Conservation (phyloP, 2,888 invertebrate genomes). For the Drosophila atripex region DNA sequence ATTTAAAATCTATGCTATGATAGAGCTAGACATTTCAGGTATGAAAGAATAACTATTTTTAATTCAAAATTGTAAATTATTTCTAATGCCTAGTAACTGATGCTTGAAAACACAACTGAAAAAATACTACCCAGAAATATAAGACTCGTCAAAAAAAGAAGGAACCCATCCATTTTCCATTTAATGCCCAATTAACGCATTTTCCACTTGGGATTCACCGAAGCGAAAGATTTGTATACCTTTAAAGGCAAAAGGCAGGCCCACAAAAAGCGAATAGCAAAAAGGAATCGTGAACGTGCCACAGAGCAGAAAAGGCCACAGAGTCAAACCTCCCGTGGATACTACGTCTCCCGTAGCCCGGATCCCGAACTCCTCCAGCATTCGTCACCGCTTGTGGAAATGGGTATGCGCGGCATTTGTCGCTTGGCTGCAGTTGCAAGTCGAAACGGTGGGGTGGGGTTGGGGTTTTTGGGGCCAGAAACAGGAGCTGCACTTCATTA, state of each 20-base stretch:
- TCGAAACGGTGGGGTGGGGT: neutral
- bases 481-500: slow-evolving; percentile 69
- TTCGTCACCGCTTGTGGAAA: slow-evolving; percentile 18
- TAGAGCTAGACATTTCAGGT: no score
- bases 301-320: slow-evolving; percentile 60
- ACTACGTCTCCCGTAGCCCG: slow-evolving; percentile 1
- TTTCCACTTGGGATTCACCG: slow-evolving; percentile 66
- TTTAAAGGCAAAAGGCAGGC: slow-evolving; percentile 33
- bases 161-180: slow-evolving; percentile 45
- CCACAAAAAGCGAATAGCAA: slow-evolving; percentile 25
- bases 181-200: slow-evolving; percentile 77
- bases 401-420: slow-evolving; percentile 55
- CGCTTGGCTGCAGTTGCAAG: slow-evolving; percentile 60
- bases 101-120: neutral
- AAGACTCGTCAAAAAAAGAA: neutral
- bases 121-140: neutral
- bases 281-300: slow-evolving; percentile 59
- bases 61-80: no score
- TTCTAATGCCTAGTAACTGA: no score
- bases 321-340: slow-evolving; percentile 15
- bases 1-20: no score
- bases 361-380: slow-evolving; percentile 1
- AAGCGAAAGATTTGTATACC: slow-evolving; percentile 64
- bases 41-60: no score
- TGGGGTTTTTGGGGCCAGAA: neutral